phyloP scores from a whole-genome alignment of 2,797 vertebrate species.

The Gorsachius magnificus region DNA sequence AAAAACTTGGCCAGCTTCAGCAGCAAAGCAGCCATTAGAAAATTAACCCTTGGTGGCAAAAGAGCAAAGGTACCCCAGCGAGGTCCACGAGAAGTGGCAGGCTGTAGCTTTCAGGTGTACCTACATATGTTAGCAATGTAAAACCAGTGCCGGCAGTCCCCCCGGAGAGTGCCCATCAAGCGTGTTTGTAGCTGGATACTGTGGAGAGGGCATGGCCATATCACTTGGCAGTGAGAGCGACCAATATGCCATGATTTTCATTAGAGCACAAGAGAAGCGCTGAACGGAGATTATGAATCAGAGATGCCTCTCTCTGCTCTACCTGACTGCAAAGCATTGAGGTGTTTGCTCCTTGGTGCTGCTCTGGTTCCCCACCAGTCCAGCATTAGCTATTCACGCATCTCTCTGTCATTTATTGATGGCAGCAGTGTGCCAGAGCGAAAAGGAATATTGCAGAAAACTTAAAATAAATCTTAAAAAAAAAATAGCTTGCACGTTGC shows the following conservation, averaged over 20 bases:
- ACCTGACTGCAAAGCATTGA: constrained; percentile 36
- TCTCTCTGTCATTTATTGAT: not conserved
- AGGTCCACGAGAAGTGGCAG: constrained; percentile 76
- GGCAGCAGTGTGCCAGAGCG: not conserved
- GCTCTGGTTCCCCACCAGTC: not conserved
- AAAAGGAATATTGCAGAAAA: not conserved
- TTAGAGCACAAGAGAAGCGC: constrained; percentile 69
- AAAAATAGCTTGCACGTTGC: not conserved
- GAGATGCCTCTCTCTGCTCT: constrained; percentile 38
- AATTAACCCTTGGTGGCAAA: constrained; percentile 90
- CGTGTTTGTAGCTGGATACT: constrained; percentile 87
- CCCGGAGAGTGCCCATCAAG: constrained; percentile 81
- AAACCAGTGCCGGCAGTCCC: constrained; percentile 76
- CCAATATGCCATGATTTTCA: constrained; percentile 91
- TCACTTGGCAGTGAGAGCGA: constrained; percentile 86
- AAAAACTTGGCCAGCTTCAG: constrained; percentile 87
- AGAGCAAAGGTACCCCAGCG: constrained; percentile 79
- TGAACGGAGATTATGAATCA: constrained; percentile 61
- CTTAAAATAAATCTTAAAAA: not conserved
- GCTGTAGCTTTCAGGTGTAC: constrained; percentile 84
- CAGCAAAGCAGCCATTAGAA: constrained; percentile 88
- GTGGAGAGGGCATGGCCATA: constrained; percentile 88
- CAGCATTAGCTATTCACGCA: not conserved
- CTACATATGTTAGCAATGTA: constrained; percentile 86
- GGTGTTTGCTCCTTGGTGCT: not conserved